phyloP scores from a whole-genome alignment of 2,113 vertebrate species.

The Lipophrys pholis region DNA sequence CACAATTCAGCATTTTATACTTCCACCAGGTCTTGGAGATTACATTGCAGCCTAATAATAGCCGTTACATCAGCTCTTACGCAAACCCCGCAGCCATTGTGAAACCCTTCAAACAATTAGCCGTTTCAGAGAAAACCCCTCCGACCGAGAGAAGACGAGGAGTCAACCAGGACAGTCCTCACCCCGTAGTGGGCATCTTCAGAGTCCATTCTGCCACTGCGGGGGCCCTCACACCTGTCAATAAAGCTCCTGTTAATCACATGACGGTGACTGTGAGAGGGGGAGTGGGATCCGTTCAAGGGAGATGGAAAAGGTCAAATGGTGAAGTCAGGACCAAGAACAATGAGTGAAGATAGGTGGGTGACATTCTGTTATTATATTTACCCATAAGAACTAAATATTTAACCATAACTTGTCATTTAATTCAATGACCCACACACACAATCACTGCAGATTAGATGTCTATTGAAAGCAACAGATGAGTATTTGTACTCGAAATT shows the following conservation, averaged over 20 bases:
- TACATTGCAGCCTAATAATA: constrained; percentile 28
- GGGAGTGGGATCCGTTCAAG: not conserved
- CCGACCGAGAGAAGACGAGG: constrained; percentile 26
- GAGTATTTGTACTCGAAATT: no score
- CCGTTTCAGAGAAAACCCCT: constrained; percentile 17
- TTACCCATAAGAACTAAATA: no score
- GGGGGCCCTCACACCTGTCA: constrained; percentile 52
- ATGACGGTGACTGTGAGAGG: constrained; percentile 40
- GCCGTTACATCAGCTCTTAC: constrained; percentile 35
- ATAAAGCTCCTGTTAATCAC: constrained; percentile 63
- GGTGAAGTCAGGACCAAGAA: not conserved
- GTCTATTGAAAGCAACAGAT: no score
- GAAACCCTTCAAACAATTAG: constrained; percentile 7
- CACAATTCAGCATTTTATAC: constrained; percentile 39
- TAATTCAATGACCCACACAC: no score
- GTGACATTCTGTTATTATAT: not conserved
- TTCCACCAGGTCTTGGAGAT: constrained; percentile 40
- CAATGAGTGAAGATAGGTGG: not conserved
- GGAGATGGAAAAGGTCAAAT: not conserved
- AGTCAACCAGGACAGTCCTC: constrained; percentile 49
- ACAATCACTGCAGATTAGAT: no score
- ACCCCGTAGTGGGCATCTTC: constrained; percentile 69
- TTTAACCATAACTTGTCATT: no score
- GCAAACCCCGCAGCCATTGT: constrained; percentile 16
- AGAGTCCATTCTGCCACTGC: constrained; percentile 53